A percentile compares a stretch with the other conserved stretches of the same genome.
phyloP scores from a whole-genome alignment of 92 coral and sea anemone genomes.

The Galaxea fascicularis region DNA sequence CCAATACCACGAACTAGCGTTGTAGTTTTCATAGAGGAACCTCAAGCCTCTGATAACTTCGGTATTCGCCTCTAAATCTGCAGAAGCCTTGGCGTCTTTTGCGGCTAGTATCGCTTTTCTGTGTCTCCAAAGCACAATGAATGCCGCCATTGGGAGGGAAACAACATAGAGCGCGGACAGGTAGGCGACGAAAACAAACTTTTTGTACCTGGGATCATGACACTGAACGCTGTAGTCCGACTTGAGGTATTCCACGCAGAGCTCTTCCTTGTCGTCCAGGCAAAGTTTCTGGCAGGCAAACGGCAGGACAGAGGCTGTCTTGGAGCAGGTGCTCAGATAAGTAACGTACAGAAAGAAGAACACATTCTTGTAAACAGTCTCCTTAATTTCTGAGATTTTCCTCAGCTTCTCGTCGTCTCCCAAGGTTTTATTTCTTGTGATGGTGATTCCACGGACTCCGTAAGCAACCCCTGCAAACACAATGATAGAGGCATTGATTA shows the following conservation, averaged over 20 bases:
- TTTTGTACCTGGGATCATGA: background rate
- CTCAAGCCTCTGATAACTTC: conserved; percentile 28
- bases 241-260: background rate
- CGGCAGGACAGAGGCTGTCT: conserved; percentile 43
- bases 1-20: conserved; percentile 49
- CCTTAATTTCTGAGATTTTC: conserved; percentile 14
- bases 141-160: background rate
- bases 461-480: conserved; percentile 6
- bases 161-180: background rate
- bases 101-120: background rate
- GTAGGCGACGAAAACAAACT: background rate
- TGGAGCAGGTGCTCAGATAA: conserved; percentile 44
- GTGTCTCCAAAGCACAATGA: background rate
- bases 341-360: conserved; percentile 53
- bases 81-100: background rate
- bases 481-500: conserved; percentile 5
- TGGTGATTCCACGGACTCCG: background rate
- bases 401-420: background rate
- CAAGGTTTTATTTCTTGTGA: background rate
- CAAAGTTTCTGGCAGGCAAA: conserved; percentile 60
- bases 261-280: background rate
- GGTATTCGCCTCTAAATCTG: background rate
- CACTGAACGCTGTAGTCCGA: conserved; percentile 5
- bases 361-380: conserved; percentile 23
- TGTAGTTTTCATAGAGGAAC: conserved; percentile 57